Percentiles rank a stretch among this genome's conserved stretches.
phyloP scores from a whole-genome alignment of 2,888 invertebrate genomes.

The Helobdella robusta region DNA sequence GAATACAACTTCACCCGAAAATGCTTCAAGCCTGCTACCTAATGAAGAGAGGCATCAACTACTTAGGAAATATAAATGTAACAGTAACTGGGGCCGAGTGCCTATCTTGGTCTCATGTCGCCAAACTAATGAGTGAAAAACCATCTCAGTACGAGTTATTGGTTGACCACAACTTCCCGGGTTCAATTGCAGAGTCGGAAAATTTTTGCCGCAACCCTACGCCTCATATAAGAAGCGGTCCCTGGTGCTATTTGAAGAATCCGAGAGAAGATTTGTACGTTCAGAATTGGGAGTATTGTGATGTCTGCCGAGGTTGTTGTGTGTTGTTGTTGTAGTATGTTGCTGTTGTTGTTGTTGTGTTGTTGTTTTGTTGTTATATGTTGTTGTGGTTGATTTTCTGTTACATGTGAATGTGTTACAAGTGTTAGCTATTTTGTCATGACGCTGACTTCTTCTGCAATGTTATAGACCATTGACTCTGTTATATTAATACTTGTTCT shows the following conservation, averaged over 20 bases:
- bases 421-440: too few relatives aligned
- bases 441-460: too few relatives aligned
- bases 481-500: too few relatives aligned
- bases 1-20: background rate
- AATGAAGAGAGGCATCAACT: background rate
- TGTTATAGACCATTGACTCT: too few relatives aligned
- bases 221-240: constrained; percentile 5
- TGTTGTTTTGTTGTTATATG: too few relatives aligned
- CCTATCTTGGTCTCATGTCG: background rate
- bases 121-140: background rate
- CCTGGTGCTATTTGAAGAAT: background rate
- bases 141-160: background rate
- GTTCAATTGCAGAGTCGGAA: background rate
- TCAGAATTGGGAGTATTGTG: constrained; percentile 13
- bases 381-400: too few relatives aligned
- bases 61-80: background rate
- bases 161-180: background rate
- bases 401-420: too few relatives aligned
- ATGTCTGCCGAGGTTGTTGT: too few relatives aligned
- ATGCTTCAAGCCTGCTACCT: constrained; percentile 9
- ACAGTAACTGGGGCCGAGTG: constrained; percentile 3
- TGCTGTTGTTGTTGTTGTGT: too few relatives aligned
- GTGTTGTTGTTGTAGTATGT: too few relatives aligned
- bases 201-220: constrained; percentile 5
- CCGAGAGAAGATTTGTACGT: background rate